Conservation (phyloP, 2,797 vertebrate species). For the Petrocephalus sullivani region DNA sequence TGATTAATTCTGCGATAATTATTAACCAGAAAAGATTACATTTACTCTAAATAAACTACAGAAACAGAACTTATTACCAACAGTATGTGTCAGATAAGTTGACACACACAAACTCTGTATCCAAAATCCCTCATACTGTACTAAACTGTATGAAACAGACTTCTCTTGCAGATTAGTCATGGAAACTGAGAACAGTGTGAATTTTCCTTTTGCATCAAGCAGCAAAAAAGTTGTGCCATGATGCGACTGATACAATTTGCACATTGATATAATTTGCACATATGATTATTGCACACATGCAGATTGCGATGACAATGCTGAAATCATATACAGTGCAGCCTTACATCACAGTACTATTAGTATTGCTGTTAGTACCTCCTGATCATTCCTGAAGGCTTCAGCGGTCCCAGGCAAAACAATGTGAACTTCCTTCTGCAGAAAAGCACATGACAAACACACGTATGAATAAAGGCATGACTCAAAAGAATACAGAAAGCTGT, state of each 20-base stretch:
- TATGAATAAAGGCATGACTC: neutral
- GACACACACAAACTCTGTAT: no score
- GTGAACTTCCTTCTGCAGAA: conserved; percentile 46
- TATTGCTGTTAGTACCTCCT: conserved; percentile 57
- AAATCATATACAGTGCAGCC: no score
- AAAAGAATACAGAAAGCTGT: neutral
- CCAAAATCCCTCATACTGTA: no score
- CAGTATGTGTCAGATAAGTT: neutral
- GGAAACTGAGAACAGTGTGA: no score
- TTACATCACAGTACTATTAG: neutral
- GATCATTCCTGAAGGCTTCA: conserved; percentile 49
- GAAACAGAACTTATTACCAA: neutral
- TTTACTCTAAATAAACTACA: neutral
- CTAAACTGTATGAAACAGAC: no score
- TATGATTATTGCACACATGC: no score
- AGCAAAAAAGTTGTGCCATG: no score
- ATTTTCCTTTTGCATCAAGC: no score
- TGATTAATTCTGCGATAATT: neutral
- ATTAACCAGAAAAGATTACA: neutral
- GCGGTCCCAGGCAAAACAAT: conserved; percentile 36
- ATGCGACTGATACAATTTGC: no score
- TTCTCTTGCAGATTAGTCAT: no score
- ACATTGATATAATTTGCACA: no score
- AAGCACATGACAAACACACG: conserved; percentile 30
- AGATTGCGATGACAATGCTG: no score